A percentile compares a stretch with the other conserved stretches of the same genome.
Evolutionary conservation across 2,888 invertebrate species (phyloP).

Genomic region (Calameuta idolon): DNA sequence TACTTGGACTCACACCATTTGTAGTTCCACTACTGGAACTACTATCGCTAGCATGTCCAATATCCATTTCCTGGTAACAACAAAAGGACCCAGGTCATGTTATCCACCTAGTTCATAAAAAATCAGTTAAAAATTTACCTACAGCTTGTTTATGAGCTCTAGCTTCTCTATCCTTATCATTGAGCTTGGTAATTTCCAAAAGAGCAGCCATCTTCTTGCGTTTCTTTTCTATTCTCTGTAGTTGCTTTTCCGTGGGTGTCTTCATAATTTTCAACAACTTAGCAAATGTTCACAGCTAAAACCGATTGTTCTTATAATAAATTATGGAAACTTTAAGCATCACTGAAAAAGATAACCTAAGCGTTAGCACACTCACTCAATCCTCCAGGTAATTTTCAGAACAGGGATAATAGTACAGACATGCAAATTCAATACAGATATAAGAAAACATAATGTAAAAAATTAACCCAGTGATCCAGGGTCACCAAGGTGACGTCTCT

Average conservation of each 20-base stretch:
- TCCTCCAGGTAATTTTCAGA: not conserved
- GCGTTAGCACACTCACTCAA: not conserved
- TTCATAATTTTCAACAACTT: constrained; percentile 56
- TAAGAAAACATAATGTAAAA: constrained; percentile 8
- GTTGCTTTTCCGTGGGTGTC: constrained; percentile 68
- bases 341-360: not conserved
- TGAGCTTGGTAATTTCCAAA: constrained; percentile 72
- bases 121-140: constrained; percentile 18
- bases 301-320: not conserved
- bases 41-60: constrained; percentile 11
- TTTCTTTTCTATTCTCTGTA: constrained; percentile 72
- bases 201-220: constrained; percentile 75
- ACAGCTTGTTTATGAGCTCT: constrained; percentile 42
- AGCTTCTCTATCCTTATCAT: constrained; percentile 71
- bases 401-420: not conserved
- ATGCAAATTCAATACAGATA: not conserved
- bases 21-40: constrained; percentile 19
- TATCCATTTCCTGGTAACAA: not conserved
- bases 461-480: not conserved
- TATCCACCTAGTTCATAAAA: not conserved
- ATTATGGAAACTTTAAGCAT: not conserved
- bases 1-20: constrained; percentile 32
- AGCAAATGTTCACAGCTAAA: not conserved
- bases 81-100: not conserved
- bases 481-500: not conserved